Percentiles rank a stretch among this genome's conserved stretches.
These are phyloP conservation scores for Fukomys damarensis DNA, from an alignment of 2,113 vertebrate genomes.

Conservation along the genomic window DNA sequence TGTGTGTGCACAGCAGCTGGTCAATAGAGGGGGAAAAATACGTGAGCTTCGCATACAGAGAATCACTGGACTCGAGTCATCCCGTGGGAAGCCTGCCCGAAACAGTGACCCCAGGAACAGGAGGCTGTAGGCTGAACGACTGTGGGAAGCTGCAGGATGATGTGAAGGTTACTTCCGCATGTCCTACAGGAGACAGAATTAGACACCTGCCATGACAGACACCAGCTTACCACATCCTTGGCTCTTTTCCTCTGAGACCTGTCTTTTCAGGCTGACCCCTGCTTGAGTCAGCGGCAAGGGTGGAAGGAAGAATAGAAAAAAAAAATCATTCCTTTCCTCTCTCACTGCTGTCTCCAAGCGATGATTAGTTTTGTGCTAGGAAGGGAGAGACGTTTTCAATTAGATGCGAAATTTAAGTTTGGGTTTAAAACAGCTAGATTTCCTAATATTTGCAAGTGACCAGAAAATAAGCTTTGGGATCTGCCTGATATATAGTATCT, in stretches of 20 bases:
- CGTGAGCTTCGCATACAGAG: not conserved
- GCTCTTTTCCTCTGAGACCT: not conserved
- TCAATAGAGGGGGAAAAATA: not conserved
- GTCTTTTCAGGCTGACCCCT: not conserved
- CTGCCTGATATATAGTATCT: not conserved
- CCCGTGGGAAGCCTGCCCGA: not conserved
- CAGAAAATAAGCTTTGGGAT: not conserved
- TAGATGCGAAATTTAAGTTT: constrained; percentile 1
- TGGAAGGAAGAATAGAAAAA: not conserved
- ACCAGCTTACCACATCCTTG: not conserved
- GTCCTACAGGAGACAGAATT: not conserved
- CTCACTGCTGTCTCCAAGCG: not conserved
- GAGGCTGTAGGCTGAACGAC: not conserved
- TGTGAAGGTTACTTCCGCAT: no score
- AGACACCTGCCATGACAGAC: not conserved
- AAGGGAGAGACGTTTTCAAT: not conserved
- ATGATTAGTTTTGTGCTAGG: not conserved
- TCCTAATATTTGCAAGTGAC: not conserved
- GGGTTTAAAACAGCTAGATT: not conserved
- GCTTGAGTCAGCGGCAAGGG: not conserved
- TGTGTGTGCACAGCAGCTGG: not conserved
- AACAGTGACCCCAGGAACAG: not conserved
- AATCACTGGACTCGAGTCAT: not conserved
- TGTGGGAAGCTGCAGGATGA: not conserved
- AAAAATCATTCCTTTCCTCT: fast-evolving